phyloP scores from a whole-genome alignment of 2,888 invertebrate species.

The Nephrotoma flavescens region DNA sequence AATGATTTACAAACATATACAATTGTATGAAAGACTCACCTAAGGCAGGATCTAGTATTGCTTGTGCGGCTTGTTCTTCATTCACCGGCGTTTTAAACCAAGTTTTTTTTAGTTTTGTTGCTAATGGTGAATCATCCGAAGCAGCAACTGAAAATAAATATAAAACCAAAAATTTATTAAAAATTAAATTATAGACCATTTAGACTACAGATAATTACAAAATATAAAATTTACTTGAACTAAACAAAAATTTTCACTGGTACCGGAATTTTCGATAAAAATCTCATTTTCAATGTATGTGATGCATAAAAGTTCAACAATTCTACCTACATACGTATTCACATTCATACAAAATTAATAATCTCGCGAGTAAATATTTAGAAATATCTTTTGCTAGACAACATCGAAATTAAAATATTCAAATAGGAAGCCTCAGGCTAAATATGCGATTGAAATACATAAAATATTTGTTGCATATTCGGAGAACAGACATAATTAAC shows the following conservation, averaged over 20 bases:
- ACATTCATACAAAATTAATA: too few species aligned
- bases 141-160: slow-evolving; percentile 42
- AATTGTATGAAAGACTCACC: slow-evolving; percentile 28
- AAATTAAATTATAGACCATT: neutral
- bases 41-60: slow-evolving; percentile 50
- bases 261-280: too few species aligned
- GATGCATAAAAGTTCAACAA: too few species aligned
- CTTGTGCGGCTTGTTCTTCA: slow-evolving; percentile 53
- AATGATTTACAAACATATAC: too few species aligned
- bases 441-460: neutral
- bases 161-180: neutral
- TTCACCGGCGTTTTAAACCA: slow-evolving; percentile 55
- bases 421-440: neutral
- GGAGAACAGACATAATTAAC: neutral
- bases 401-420: neutral
- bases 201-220: too few species aligned
- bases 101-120: slow-evolving; percentile 56
- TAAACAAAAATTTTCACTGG: too few species aligned
- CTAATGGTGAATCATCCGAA: slow-evolving; percentile 49
- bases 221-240: too few species aligned
- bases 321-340: too few species aligned
- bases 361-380: neutral
- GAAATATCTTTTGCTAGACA: neutral
- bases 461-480: neutral
- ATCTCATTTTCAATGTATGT: too few species aligned